phyloP scores from a whole-genome alignment of 2,113 vertebrate species.

The Lates calcarifer region DNA sequence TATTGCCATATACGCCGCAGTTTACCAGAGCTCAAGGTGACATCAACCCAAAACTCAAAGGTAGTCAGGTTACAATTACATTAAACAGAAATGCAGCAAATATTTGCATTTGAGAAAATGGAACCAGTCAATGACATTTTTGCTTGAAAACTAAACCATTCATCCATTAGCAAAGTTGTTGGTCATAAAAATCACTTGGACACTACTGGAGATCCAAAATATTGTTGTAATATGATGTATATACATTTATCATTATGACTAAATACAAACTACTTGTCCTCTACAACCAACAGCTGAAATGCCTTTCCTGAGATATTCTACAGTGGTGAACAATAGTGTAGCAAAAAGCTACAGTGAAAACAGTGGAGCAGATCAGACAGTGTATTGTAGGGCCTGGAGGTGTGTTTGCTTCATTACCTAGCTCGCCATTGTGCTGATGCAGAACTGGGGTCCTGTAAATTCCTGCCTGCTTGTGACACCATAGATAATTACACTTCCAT shows the following conservation, averaged over 20 bases:
- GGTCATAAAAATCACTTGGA: neutral
- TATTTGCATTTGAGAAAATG: neutral
- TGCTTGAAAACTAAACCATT: neutral
- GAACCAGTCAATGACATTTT: neutral
- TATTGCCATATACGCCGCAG: too few species aligned
- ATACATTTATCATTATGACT: neutral
- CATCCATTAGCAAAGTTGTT: neutral
- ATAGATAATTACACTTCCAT: slow-evolving; percentile 83
- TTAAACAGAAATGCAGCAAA: neutral
- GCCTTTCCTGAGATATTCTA: neutral
- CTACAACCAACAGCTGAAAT: neutral
- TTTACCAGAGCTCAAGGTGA: neutral
- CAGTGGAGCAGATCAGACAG: slow-evolving; percentile 61
- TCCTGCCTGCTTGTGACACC: slow-evolving; percentile 81
- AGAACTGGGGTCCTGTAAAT: slow-evolving; percentile 82
- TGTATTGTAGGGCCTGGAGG: slow-evolving; percentile 73
- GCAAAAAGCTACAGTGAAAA: slow-evolving; percentile 46
- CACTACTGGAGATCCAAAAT: neutral
- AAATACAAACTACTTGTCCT: neutral
- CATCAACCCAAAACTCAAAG: neutral
- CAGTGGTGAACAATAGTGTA: neutral
- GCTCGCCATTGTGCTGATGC: slow-evolving; percentile 82
- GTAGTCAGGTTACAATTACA: neutral
- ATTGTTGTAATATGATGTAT: neutral
- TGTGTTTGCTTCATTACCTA: slow-evolving; percentile 80